Evolutionary conservation across 2,797 vertebrate species (phyloP).

Genomic region (Mallotus villosus): DNA sequence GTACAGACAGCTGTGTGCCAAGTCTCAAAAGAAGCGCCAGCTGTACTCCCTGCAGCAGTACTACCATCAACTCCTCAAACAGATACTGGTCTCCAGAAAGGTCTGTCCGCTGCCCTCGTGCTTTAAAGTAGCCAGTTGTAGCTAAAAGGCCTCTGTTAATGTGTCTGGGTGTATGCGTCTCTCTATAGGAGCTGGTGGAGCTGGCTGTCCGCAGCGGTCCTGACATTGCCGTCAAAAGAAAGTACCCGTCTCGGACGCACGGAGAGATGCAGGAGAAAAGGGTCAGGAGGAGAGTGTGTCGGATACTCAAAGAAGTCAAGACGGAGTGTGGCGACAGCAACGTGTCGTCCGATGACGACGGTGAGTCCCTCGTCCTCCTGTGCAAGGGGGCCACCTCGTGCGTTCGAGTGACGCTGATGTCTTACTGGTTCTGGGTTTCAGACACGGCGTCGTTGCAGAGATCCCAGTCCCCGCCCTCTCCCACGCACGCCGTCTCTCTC

Average conservation of each 20-base stretch:
- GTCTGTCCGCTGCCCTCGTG: slow-evolving; percentile 58
- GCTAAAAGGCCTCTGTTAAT: not conserved
- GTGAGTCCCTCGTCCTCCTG: slow-evolving; percentile 63
- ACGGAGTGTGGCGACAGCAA: slow-evolving; percentile 91
- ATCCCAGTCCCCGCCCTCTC: slow-evolving; percentile 79
- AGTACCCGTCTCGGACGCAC: slow-evolving; percentile 69
- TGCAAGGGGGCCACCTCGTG: too few relatives aligned
- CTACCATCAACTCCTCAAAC: slow-evolving; percentile 92
- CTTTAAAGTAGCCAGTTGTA: not conserved
- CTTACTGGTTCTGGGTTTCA: slow-evolving; percentile 29
- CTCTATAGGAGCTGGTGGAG: slow-evolving; percentile 85
- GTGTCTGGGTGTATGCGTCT: slow-evolving; percentile 7
- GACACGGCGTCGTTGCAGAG: slow-evolving; percentile 72
- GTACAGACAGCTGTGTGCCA: slow-evolving; percentile 91
- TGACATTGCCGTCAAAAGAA: slow-evolving; percentile 77
- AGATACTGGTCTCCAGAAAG: slow-evolving; percentile 93
- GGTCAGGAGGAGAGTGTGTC: slow-evolving; percentile 82
- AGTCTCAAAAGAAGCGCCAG: slow-evolving; percentile 91
- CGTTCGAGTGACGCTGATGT: not conserved
- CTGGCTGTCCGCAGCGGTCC: slow-evolving; percentile 85
- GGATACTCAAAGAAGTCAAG: slow-evolving; percentile 91
- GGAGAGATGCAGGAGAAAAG: slow-evolving; percentile 84
- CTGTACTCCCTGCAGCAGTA: slow-evolving; percentile 91
- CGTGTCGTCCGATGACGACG: slow-evolving; percentile 94
- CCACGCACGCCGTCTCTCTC: slow-evolving; percentile 81